These are phyloP conservation scores for Zaprionus nigranus DNA, from an alignment of 1,140 invertebrate genomes.

Conservation along the genomic window DNA sequence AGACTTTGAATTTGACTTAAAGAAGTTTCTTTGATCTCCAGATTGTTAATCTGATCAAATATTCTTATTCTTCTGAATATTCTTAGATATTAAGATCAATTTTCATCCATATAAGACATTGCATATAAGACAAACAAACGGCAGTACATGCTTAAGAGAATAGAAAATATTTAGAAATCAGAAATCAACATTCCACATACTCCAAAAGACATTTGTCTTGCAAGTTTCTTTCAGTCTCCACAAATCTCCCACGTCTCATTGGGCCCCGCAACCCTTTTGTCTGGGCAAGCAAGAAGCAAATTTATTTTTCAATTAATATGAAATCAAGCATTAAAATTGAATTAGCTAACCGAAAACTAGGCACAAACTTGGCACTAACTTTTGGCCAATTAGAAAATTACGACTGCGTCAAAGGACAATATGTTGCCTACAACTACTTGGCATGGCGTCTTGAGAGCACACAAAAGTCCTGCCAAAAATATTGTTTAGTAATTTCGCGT, in stretches of 20 bases:
- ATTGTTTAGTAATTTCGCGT: slow-evolving; percentile 79
- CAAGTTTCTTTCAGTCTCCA: background rate
- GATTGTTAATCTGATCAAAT: no score
- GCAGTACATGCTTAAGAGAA: no score
- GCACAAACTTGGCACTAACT: slow-evolving; percentile 75
- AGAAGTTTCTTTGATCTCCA: no score
- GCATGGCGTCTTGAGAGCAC: slow-evolving; percentile 44
- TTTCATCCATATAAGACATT: no score
- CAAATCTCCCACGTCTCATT: background rate
- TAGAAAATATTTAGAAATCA: background rate
- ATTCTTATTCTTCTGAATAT: no score
- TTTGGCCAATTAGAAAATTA: slow-evolving; percentile 79
- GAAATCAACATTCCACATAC: background rate
- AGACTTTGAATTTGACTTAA: no score
- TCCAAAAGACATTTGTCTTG: background rate
- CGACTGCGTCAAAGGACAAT: slow-evolving; percentile 60
- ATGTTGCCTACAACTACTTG: slow-evolving; percentile 59
- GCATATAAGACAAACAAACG: no score
- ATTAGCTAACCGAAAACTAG: slow-evolving; percentile 74
- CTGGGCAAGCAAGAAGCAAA: slow-evolving; percentile 32
- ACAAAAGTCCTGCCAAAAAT: slow-evolving; percentile 61
- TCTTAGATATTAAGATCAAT: no score
- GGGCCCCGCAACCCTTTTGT: slow-evolving; percentile 15
- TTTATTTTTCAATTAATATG: slow-evolving; percentile 83
- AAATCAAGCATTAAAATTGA: slow-evolving; percentile 85